Evolutionary conservation across 2,888 invertebrate species (phyloP).

Genomic region (Calephelis perditalis): DNA sequence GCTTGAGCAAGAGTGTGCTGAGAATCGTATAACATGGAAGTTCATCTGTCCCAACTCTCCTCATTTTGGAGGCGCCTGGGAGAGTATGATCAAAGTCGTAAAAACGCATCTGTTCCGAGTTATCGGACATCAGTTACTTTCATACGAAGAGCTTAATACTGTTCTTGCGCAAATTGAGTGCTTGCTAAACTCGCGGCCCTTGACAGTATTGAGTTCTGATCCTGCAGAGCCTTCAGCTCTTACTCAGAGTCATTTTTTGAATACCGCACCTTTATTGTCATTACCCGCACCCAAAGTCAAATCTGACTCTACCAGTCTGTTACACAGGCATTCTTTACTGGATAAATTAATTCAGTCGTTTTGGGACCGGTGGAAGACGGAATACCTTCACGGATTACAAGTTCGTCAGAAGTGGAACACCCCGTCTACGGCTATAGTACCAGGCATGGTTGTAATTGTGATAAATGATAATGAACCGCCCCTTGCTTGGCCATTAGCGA

Average conservation of each 20-base stretch:
- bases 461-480: neutral
- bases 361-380: slow-evolving; percentile 21
- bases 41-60: neutral
- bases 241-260: slow-evolving; percentile 23
- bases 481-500: too few relatives aligned
- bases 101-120: neutral
- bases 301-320: slow-evolving; percentile 15
- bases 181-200: neutral
- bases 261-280: slow-evolving; percentile 20
- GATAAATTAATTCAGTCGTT: slow-evolving; percentile 19
- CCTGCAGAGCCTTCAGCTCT: slow-evolving; percentile 23
- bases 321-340: slow-evolving; percentile 18
- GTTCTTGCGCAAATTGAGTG: neutral
- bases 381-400: slow-evolving; percentile 20
- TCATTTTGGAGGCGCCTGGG: neutral
- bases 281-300: slow-evolving; percentile 16
- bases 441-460: neutral
- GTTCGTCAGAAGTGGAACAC: slow-evolving; percentile 19
- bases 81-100: neutral
- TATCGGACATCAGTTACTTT: neutral
- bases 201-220: neutral
- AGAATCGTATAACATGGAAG: neutral
- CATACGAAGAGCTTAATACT: neutral
- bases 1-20: too few relatives aligned
- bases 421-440: neutral